Percentiles rank a stretch among this genome's conserved stretches.
These are phyloP conservation scores for Limulus polyphemus DNA, from an alignment of 2,888 invertebrate genomes.

Conservation along the genomic window DNA sequence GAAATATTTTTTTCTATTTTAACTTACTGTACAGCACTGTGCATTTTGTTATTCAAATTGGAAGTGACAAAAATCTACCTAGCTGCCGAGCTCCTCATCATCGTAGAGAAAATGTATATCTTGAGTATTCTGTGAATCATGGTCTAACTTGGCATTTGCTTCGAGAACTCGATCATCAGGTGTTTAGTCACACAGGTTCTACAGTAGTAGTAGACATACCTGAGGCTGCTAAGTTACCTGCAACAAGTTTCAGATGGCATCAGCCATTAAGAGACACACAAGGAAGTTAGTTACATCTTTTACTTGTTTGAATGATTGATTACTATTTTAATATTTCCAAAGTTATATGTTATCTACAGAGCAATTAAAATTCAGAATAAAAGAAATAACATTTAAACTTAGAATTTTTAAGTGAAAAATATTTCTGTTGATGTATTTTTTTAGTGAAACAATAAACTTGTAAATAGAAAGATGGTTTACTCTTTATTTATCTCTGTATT, in stretches of 20 bases:
- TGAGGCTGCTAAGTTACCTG: constrained; percentile 29
- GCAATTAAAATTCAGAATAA: too few relatives aligned
- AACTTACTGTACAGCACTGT: constrained; percentile 29
- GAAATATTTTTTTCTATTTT: too few relatives aligned
- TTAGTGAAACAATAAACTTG: too few relatives aligned
- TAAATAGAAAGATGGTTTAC: too few relatives aligned
- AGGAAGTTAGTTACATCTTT: too few relatives aligned
- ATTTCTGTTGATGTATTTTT: too few relatives aligned
- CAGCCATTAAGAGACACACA: constrained; percentile 30
- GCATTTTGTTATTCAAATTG: constrained; percentile 35
- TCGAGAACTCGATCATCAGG: constrained; percentile 31
- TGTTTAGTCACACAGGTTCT: constrained; percentile 29
- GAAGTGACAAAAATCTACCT: constrained; percentile 28
- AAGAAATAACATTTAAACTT: too few relatives aligned
- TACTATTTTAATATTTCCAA: too few relatives aligned
- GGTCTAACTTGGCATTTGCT: constrained; percentile 35
- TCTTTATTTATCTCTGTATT: too few relatives aligned
- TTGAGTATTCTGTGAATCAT: constrained; percentile 36
- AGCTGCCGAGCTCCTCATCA: constrained; percentile 31
- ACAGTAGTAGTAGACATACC: constrained; percentile 34
- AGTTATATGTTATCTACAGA: too few relatives aligned
- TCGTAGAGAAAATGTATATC: constrained; percentile 34
- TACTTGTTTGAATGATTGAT: too few relatives aligned
- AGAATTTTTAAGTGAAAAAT: too few relatives aligned
- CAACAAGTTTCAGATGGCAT: constrained; percentile 38